Conservation (phyloP, 2,797 vertebrate species). For the Sylvilagus floridanus region DNA sequence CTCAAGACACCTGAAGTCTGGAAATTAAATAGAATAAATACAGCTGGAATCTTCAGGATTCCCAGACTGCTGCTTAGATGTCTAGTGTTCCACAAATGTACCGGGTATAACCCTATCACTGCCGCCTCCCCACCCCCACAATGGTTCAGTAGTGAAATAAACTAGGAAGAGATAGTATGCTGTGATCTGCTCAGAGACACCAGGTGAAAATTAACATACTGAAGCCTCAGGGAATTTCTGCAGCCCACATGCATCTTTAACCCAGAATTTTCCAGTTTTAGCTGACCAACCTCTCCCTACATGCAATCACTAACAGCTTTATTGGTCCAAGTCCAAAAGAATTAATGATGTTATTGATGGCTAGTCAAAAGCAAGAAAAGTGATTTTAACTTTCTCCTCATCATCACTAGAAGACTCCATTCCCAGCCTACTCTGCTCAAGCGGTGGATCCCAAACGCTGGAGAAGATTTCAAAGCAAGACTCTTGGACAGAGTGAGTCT, state of each 20-base stretch:
- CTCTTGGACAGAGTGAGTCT: too few relatives aligned
- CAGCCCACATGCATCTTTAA: background rate
- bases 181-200: background rate
- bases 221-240: background rate
- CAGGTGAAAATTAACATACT: background rate
- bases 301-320: background rate
- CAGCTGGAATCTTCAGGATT: background rate
- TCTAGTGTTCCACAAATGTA: background rate
- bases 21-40: background rate
- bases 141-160: background rate
- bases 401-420: background rate
- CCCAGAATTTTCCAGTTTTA: background rate
- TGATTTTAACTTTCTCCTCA: background rate
- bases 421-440: background rate
- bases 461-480: background rate
- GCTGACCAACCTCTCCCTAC: background rate
- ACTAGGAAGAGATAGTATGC: background rate
- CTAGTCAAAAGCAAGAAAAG: slow-evolving; percentile 2
- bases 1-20: background rate
- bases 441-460: background rate
- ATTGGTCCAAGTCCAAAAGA: background rate
- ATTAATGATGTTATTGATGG: background rate
- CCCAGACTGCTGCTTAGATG: background rate
- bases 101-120: background rate
- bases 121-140: background rate